Evolutionary conservation across 92 coral and sea anemone species (phyloP).

Genomic region (Porites rus): DNA sequence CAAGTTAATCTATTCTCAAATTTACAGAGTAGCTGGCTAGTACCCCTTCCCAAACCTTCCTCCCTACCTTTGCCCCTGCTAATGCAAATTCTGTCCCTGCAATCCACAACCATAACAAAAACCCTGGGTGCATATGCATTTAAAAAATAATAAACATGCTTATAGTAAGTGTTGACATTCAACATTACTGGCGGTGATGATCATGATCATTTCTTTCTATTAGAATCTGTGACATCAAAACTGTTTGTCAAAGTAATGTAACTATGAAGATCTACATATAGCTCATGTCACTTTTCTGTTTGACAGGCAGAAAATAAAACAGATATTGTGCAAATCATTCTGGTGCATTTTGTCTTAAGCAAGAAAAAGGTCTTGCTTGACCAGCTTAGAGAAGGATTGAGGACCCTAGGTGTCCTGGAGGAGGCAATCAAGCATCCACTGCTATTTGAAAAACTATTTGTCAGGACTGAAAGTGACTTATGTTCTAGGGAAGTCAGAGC

Average conservation of each 20-base stretch:
- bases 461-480: slow-evolving; percentile 11
- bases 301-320: slow-evolving; percentile 14
- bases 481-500: slow-evolving; percentile 14
- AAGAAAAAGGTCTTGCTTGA: slow-evolving; percentile 42
- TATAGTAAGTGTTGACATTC: background rate
- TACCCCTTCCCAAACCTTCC: background rate
- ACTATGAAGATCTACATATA: background rate
- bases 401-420: slow-evolving; percentile 19
- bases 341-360: slow-evolving; percentile 35
- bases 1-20: too few relatives aligned
- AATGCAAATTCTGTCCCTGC: background rate
- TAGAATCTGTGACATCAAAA: background rate
- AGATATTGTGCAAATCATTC: slow-evolving; percentile 34
- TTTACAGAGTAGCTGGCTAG: too few relatives aligned
- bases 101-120: too few relatives aligned
- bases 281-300: background rate
- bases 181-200: background rate
- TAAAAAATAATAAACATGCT: background rate
- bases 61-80: background rate
- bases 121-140: background rate
- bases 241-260: slow-evolving; percentile 3
- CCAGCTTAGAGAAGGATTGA: slow-evolving; percentile 38
- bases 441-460: slow-evolving; percentile 40
- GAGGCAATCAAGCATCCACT: slow-evolving; percentile 28
- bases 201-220: background rate